Base-by-base conservation (phyloP, 1,140 invertebrate species). In the Daktulosphaira vitifoliae region DNA sequence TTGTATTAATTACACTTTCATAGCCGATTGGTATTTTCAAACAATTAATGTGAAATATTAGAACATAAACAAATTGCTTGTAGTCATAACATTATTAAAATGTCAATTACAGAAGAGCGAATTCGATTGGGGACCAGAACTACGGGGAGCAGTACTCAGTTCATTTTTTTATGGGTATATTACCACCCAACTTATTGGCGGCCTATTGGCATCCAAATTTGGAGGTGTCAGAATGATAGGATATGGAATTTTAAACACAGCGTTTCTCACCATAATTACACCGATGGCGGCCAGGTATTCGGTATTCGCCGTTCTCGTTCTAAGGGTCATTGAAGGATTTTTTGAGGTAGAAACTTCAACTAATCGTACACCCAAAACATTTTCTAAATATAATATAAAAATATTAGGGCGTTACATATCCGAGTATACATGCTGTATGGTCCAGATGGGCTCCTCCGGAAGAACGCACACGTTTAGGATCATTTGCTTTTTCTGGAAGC, bases 161-260 rank as follows among this genome's bases (percentile, higher is more conserved):
- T 88, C 89, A 0, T 94, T 94, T 76, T 95, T 93, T 74, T 89
- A 88, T 70, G 87, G 87, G 7, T 88, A 88, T 70, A 81, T 88
- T 33, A 74, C 85, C 26, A 88, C 86, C 0, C 86, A 88, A 73
- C 75, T 88, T 46, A 75, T 84, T 0, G 89, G 88, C 6, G 87
- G 87, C 25, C 87, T 82, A 78, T 73, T 89, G 15, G 82, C 81
- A 13, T 78, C 83, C 66, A 81, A 81, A 71, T 80, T 85, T 70
- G 86, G 86, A 70, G 88, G 84, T 1, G 83, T 82, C 69, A 75
- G 77, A 65, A 80, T 90, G 5, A 88, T 92, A 72, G 89, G 88
- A 29, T 76, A 84, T 69, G 89, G 90, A 22, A 85, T 96, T 33
- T 81, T 88, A 0, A 78, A 81, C 1, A 90, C 91, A 1, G 86